Evolutionary conservation across 2,888 invertebrate species (phyloP).

Genomic region (Himalopsyche japonica): DNA sequence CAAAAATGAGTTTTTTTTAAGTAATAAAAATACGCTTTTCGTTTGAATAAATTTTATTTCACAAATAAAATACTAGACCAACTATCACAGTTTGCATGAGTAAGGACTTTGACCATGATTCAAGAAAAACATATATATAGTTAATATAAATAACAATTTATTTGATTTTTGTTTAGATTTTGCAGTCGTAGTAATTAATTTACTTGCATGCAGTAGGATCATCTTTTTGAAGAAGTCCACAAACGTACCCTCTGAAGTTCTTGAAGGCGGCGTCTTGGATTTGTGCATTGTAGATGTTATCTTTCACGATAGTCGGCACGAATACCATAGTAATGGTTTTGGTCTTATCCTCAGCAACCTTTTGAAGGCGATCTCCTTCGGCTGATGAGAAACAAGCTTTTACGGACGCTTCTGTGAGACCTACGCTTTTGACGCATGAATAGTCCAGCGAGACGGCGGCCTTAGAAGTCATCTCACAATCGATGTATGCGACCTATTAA

Average conservation of each 20-base stretch:
- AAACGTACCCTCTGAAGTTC: conserved; percentile 31
- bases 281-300: conserved; percentile 44
- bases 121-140: not conserved
- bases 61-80: no score
- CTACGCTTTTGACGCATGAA: conserved; percentile 47
- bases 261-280: conserved; percentile 41
- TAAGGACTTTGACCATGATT: not conserved
- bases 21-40: no score
- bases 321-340: conserved; percentile 46
- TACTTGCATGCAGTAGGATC: conserved; percentile 16
- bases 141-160: not conserved
- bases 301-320: conserved; percentile 51
- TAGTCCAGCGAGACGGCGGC: conserved; percentile 47
- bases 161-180: not conserved
- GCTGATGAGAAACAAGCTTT: conserved; percentile 30
- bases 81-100: not conserved
- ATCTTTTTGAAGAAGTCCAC: conserved; percentile 17
- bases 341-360: conserved; percentile 46
- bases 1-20: no score
- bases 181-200: not conserved
- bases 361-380: conserved; percentile 47
- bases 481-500: conserved; percentile 48
- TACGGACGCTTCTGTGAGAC: conserved; percentile 45
- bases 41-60: no score
- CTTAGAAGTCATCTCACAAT: conserved; percentile 49